Evolutionary conservation across 2,797 vertebrate species (phyloP), one percentile per base, ranked within the genome.

Genomic region (Eupleurogrammus muticus): DNA sequence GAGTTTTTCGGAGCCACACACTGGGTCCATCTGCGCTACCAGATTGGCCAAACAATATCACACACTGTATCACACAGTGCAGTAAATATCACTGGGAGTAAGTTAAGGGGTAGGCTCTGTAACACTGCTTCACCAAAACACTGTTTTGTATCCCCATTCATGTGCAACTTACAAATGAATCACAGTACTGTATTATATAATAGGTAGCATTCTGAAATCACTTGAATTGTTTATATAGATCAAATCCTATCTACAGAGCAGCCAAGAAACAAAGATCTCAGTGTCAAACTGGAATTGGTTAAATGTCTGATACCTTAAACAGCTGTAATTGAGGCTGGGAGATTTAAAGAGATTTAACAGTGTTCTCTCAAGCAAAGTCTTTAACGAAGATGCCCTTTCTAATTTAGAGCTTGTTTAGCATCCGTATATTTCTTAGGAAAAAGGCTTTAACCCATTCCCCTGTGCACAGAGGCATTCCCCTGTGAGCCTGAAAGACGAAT

Each of bases 1-100:
- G 81, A 79, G 73, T 82, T 91, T 89, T 83, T 82, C 80, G 21
- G 87, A 71, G 85, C 81, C 85, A 75, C 92, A 92, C 87, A 91
- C 90, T 90, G 93, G 72, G 90, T 89, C 92, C 90, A 93, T 94
- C 92, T 93, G 93, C 85, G 91, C 65, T 32, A 82, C 84, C 92
- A 93, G 92, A 93, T 90, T 93, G 91, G 80, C 88, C 83, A 74
- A 87, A 88, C 87, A 86, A 83, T 89, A 86, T 82, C 80, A 82
- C 85, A 79, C 84, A 84, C 73, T 81, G 78, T 70, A 84, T 83
- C 73, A 68, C 77, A 83, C 85, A 83, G 80, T 87, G 80, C 86
- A 82, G 83, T 78, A 77, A 81, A 89, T 78, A 83, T 84, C 66
- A 66, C 75, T 75, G 66, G 74, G 75, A 87, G 81, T 71, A 82